phyloP scores from a whole-genome alignment of 2,888 invertebrate genomes.

The Xylocampa areola region DNA sequence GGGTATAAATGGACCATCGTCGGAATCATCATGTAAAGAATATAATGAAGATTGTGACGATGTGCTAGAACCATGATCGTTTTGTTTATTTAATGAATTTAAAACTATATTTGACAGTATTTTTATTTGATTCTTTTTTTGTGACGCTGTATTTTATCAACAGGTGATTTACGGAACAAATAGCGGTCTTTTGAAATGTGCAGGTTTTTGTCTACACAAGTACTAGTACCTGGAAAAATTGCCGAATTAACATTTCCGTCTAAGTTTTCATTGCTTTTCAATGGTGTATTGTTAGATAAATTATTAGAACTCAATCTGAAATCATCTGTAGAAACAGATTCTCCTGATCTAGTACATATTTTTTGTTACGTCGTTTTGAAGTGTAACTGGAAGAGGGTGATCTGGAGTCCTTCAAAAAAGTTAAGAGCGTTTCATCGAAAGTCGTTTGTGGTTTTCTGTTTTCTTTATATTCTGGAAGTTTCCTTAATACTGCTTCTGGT shows the following conservation, averaged over 20 bases:
- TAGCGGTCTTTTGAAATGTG: conserved; percentile 6
- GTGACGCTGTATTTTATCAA: conserved; percentile 6
- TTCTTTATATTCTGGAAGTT: conserved; percentile 16
- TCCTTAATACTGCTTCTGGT: conserved; percentile 15
- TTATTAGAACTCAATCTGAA: conserved; percentile 13
- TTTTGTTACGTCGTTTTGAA: conserved; percentile 18
- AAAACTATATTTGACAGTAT: conserved; percentile 8
- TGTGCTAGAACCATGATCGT: conserved; percentile 3
- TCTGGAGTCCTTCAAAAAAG: conserved; percentile 13
- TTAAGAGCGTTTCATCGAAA: conserved; percentile 21
- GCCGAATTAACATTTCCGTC: conserved; percentile 2
- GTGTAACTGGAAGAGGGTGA: conserved; percentile 14
- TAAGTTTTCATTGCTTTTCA: neutral
- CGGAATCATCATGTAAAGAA: conserved; percentile 8
- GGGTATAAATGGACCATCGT: conserved; percentile 9
- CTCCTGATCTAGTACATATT: conserved; percentile 22
- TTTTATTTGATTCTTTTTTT: conserved; percentile 5
- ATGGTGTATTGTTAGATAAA: no score
- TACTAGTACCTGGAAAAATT: conserved; percentile 7
- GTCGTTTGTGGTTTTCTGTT: conserved; percentile 17
- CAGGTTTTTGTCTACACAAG: conserved; percentile 2
- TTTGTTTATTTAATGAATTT: conserved; percentile 8
- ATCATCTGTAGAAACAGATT: conserved; percentile 25
- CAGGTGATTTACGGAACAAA: conserved; percentile 6
- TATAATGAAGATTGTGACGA: conserved; percentile 6